Evolutionary conservation across 2,113 vertebrate genomes (phyloP).

Genomic region (Felis chaus): DNA sequence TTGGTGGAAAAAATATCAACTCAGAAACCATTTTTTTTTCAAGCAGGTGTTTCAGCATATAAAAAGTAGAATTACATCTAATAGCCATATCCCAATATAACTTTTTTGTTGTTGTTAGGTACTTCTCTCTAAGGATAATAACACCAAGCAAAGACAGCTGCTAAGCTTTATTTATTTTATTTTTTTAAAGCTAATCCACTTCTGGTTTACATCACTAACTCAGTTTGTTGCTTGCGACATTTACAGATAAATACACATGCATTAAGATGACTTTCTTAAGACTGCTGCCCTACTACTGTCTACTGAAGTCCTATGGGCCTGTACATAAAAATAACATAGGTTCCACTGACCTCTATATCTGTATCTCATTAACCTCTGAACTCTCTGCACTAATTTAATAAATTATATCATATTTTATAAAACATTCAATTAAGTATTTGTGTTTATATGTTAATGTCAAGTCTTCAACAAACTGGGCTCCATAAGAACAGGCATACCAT

Average conservation of each 20-base stretch:
- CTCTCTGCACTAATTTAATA: neutral
- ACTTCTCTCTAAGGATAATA: constrained; percentile 8
- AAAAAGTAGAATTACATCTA: constrained; percentile 28
- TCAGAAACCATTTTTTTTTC: constrained; percentile 12
- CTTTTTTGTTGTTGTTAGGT: neutral
- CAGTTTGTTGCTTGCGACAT: neutral
- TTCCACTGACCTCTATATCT: neutral
- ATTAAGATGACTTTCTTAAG: neutral
- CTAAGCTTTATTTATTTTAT: neutral
- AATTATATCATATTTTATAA: neutral
- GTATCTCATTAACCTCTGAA: neutral
- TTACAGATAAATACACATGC: neutral
- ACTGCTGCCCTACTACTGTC: neutral
- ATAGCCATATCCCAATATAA: neutral
- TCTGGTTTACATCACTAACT: neutral
- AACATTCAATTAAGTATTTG: neutral
- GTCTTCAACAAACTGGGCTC: neutral
- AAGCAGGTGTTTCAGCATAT: constrained; percentile 39
- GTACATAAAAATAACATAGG: neutral
- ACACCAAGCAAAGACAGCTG: neutral
- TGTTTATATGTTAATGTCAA: neutral
- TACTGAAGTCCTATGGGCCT: neutral
- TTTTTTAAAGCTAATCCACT: neutral
- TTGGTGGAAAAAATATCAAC: neutral
- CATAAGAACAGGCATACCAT: neutral